Conservation (phyloP, 2,113 vertebrate genomes). For the Potamarius usumacintae region DNA sequence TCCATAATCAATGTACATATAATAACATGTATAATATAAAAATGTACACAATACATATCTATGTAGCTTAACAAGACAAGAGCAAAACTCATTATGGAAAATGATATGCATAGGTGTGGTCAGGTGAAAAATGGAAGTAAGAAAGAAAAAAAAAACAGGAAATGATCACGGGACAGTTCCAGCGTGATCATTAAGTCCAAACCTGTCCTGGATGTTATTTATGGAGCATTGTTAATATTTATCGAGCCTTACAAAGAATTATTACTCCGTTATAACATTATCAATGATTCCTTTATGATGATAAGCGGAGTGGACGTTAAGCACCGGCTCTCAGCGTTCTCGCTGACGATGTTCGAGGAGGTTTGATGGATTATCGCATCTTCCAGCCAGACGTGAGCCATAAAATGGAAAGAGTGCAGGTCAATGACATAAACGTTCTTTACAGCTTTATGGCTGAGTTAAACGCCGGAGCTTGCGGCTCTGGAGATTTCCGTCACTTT, state of each 20-base stretch:
- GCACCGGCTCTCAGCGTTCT: neutral
- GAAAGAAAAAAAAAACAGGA: neutral
- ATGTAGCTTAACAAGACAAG: too few species aligned
- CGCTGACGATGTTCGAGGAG: neutral
- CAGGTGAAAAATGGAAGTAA: neutral
- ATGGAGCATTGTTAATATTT: neutral
- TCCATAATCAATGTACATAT: too few species aligned
- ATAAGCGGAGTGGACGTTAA: neutral
- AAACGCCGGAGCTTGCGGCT: neutral
- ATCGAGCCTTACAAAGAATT: neutral
- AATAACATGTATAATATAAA: too few species aligned
- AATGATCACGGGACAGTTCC: neutral
- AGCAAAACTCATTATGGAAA: too few species aligned
- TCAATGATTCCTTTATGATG: neutral
- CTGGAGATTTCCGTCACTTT: neutral
- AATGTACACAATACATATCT: too few species aligned
- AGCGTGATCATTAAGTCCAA: too few species aligned
- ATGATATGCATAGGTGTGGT: too few species aligned
- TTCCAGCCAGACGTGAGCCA: neutral
- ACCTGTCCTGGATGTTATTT: too few species aligned
- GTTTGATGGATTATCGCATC: neutral
- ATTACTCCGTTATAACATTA: neutral
- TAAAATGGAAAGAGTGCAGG: conserved; percentile 16
- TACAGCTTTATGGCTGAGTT: neutral
- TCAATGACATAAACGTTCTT: neutral